These are phyloP conservation scores for Ptyas mucosa DNA, from an alignment of 2,113 vertebrate genomes.

Conservation along the genomic window DNA sequence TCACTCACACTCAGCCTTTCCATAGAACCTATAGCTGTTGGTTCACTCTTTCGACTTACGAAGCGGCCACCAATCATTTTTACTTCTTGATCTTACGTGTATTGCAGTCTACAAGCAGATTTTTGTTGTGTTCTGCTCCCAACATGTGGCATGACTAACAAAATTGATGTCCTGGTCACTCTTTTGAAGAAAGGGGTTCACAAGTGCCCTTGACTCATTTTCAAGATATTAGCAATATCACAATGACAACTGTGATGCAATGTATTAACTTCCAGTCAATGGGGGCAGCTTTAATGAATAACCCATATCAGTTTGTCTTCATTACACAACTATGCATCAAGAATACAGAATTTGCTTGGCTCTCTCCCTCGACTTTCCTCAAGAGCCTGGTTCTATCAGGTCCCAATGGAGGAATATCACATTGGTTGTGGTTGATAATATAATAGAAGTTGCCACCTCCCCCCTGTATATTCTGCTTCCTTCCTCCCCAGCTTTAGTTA, in stretches of 20 bases:
- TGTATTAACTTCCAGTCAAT: neutral
- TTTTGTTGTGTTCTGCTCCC: neutral
- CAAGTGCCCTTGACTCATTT: neutral
- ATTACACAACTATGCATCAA: neutral
- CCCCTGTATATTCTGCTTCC: neutral
- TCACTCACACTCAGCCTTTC: neutral
- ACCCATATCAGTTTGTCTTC: neutral
- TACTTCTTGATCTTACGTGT: neutral
- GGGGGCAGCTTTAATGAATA: neutral
- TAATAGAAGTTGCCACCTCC: too few relatives aligned
- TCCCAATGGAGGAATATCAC: neutral
- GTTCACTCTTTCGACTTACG: neutral
- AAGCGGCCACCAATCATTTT: neutral
- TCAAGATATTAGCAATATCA: neutral
- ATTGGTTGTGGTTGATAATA: neutral
- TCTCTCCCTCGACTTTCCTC: neutral
- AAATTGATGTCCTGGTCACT: too few relatives aligned
- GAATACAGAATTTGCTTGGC: neutral
- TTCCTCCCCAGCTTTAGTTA: too few relatives aligned
- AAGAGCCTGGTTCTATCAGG: neutral
- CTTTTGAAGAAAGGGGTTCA: neutral
- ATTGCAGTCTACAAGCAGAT: neutral
- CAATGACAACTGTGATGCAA: conserved; percentile 9
- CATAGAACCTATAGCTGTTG: neutral
- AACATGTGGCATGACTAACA: too few relatives aligned